phyloP scores from a whole-genome alignment of 2,797 vertebrate genomes.

The Pogonophryne albipinna region DNA sequence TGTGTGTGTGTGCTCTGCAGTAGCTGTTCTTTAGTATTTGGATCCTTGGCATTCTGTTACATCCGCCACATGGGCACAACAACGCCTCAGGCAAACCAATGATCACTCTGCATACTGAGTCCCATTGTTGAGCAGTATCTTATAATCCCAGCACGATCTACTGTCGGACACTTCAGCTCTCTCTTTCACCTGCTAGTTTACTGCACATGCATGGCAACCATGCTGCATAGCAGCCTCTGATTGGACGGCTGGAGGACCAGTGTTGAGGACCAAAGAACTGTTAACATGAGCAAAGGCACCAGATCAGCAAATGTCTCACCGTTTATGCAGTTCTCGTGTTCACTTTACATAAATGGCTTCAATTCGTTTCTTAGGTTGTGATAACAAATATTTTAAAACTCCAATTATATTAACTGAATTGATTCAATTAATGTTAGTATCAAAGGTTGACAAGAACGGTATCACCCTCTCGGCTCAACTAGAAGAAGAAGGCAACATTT shows the following conservation, averaged over 20 bases:
- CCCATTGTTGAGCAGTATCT: conserved; percentile 1
- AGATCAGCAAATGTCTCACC: background rate
- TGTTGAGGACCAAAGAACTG: background rate
- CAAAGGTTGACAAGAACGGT: background rate
- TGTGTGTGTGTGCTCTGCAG: conserved; percentile 38
- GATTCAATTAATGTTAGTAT: background rate
- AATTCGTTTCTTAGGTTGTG: background rate
- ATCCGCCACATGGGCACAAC: conserved; percentile 44
- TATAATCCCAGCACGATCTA: background rate
- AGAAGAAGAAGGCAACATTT: background rate
- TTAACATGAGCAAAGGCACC: background rate
- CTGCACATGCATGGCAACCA: background rate
- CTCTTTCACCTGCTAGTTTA: conserved; percentile 18
- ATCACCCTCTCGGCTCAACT: background rate
- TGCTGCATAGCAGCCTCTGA: background rate
- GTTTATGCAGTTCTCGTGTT: background rate
- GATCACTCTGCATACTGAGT: conserved; percentile 35
- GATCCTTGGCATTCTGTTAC: conserved; percentile 52
- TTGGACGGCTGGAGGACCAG: background rate
- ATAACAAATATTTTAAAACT: background rate
- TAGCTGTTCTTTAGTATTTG: conserved; percentile 47
- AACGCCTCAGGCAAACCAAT: conserved; percentile 38
- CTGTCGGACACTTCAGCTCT: background rate
- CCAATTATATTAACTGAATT: background rate
- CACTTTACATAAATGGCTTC: background rate